Percentiles rank a stretch among this genome's conserved stretches.
Evolutionary conservation across 2,888 invertebrate species (phyloP).

Genomic region (Acanthosepion lycidas): DNA sequence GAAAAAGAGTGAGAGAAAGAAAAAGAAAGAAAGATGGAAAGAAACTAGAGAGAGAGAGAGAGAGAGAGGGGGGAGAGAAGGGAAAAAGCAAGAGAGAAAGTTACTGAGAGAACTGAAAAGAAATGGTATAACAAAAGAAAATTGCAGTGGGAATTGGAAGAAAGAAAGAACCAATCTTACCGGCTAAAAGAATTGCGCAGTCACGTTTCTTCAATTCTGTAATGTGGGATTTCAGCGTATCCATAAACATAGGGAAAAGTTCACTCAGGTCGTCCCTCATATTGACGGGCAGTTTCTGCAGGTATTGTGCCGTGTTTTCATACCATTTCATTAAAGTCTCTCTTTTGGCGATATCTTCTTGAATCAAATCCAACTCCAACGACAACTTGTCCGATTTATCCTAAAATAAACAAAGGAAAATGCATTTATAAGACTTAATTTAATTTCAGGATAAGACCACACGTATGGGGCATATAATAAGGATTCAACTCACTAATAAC

Average conservation of each 20-base stretch:
- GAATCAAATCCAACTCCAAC: background rate
- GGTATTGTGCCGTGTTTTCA: background rate
- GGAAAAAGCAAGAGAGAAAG: background rate
- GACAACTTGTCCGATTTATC: background rate
- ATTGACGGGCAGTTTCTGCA: background rate
- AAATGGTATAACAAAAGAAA: background rate
- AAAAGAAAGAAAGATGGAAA: background rate
- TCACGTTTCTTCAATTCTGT: constrained; percentile 23
- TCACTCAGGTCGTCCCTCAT: background rate
- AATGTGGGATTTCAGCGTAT: constrained; percentile 21
- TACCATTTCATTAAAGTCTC: constrained; percentile 12
- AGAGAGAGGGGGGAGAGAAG: background rate
- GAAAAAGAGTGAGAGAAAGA: too few species aligned
- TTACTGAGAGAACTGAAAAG: background rate
- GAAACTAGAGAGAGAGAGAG: background rate
- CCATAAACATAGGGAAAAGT: constrained; percentile 40
- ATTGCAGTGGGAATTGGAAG: background rate
- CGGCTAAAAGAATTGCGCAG: constrained; percentile 34
- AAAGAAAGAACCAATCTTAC: background rate
- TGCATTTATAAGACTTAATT: too few species aligned
- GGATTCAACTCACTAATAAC: too few species aligned
- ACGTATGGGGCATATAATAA: too few species aligned
- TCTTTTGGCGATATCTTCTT: constrained; percentile 37
- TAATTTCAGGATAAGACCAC: too few species aligned
- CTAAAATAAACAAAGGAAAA: background rate